Evolutionary conservation across 2,888 invertebrate species (phyloP).

Genomic region (Heliconius hortense): DNA sequence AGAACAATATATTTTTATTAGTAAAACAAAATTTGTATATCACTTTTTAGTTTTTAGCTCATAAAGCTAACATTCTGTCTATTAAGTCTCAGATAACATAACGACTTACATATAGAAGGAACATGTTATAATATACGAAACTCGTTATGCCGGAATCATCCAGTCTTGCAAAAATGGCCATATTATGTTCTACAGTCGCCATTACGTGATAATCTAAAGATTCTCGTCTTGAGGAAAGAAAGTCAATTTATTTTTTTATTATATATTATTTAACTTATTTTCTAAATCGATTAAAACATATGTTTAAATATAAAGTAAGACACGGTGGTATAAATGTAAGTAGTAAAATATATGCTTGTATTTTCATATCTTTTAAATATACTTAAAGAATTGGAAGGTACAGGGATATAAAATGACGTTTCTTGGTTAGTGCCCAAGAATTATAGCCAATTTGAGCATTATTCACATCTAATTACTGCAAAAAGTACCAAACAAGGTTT

Average conservation of each 20-base stretch:
- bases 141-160: constrained; percentile 26
- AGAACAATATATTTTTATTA: neutral
- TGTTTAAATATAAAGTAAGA: neutral
- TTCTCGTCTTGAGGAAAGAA: neutral
- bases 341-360: neutral
- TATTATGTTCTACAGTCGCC: constrained; percentile 1
- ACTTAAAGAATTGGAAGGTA: neutral
- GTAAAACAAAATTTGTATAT: neutral
- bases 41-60: neutral
- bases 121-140: constrained; percentile 21
- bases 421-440: neutral
- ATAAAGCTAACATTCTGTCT: neutral
- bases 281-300: neutral
- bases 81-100: constrained; percentile 5
- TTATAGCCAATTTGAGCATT: neutral
- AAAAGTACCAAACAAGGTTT: neutral
- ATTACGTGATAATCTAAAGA: constrained; percentile 11
- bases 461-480: neutral
- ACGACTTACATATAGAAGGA: constrained; percentile 17
- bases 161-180: constrained; percentile 19
- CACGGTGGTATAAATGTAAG: neutral
- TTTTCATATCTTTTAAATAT: neutral
- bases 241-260: neutral
- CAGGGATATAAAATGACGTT: neutral
- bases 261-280: neutral